Percentiles rank a stretch among this genome's conserved stretches.
Evolutionary conservation across 92 coral and sea anemone species (phyloP).

Genomic region (Zoanthus solanderi): DNA sequence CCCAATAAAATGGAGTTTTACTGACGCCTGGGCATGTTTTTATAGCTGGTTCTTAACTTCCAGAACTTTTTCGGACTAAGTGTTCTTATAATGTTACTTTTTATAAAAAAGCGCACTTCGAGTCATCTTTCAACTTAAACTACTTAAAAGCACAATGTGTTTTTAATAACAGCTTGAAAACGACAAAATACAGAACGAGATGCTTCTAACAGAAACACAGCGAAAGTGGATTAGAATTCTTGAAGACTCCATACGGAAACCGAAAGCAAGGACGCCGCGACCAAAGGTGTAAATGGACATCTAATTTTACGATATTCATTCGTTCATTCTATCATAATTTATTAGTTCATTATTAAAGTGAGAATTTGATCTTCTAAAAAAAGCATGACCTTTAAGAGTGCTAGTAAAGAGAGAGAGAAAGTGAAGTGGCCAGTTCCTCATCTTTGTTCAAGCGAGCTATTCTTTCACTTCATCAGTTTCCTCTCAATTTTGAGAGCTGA

Average conservation of each 20-base stretch:
- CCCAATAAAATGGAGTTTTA: too few species aligned
- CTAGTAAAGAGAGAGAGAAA: not conserved
- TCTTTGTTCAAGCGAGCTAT: not conserved
- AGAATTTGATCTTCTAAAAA: not conserved
- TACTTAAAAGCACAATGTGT: too few species aligned
- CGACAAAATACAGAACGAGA: slow-evolving; percentile 6
- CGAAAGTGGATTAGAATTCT: slow-evolving; percentile 45
- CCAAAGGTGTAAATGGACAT: not conserved
- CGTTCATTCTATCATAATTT: too few species aligned
- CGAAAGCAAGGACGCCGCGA: slow-evolving; percentile 21
- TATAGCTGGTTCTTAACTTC: too few species aligned
- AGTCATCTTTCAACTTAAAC: too few species aligned
- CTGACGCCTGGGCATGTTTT: too few species aligned
- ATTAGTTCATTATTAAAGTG: not conserved
- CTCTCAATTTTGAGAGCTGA: not conserved
- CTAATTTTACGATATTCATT: not conserved
- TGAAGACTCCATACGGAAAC: slow-evolving; percentile 36
- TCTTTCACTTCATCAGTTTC: not conserved
- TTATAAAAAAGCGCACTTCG: too few species aligned
- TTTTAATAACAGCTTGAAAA: slow-evolving; percentile 14
- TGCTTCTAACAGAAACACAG: slow-evolving; percentile 46
- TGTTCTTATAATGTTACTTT: too few species aligned
- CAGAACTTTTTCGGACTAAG: too few species aligned
- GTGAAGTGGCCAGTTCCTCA: not conserved
- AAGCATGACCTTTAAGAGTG: not conserved